A percentile compares a stretch with the other conserved stretches of the same genome.
phyloP scores from a whole-genome alignment of 2,888 invertebrate genomes.

The Eilema griseolum region DNA sequence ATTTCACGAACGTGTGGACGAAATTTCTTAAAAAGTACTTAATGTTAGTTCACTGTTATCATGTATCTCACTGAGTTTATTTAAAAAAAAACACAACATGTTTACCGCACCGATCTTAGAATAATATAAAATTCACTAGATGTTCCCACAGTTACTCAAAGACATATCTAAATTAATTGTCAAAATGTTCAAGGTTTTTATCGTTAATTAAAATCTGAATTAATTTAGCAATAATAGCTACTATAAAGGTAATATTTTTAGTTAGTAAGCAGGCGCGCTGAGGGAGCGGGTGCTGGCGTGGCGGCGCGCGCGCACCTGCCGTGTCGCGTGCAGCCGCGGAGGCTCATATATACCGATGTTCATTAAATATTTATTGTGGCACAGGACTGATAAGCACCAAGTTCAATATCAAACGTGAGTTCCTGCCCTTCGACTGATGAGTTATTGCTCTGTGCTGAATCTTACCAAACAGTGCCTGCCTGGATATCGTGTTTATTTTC shows the following conservation, averaged over 20 bases:
- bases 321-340: neutral
- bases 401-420: neutral
- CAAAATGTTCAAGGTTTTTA: neutral
- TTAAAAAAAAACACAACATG: neutral
- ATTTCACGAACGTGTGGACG: neutral
- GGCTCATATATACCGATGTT: slow-evolving; percentile 22
- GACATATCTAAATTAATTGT: neutral
- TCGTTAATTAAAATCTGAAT: neutral
- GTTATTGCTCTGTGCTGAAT: neutral
- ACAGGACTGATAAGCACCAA: slow-evolving; percentile 29
- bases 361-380: slow-evolving; percentile 34
- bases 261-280: neutral
- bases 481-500: neutral
- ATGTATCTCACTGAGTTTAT: neutral
- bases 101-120: neutral
- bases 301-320: slow-evolving; percentile 13
- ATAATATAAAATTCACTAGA: neutral
- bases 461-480: too few relatives aligned
- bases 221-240: neutral
- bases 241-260: neutral
- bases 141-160: neutral
- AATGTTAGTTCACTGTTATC: neutral
- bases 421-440: neutral
- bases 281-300: neutral
- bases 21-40: neutral